Evolutionary conservation across 2,113 vertebrate species (phyloP), one percentile per base, ranked within the genome.

Genomic region (Zosterops hypoxanthus): DNA sequence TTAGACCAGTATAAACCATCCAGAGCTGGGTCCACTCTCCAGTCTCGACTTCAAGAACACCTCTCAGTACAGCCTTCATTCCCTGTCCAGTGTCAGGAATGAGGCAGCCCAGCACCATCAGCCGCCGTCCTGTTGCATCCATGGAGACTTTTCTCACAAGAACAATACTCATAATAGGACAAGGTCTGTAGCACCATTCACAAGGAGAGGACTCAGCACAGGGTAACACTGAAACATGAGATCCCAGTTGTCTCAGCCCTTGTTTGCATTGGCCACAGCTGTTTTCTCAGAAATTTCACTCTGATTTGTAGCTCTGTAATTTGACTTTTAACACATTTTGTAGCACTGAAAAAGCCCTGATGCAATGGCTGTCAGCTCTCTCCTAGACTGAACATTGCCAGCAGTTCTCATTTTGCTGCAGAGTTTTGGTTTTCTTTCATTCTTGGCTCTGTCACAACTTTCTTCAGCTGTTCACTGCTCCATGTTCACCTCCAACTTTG

Each of bases 121-220:
- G 25, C 23, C 0, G 0, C 56, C 4, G 0, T 73, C 39, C 23
- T 84, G 29, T 49, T 61, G 31, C 42, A 29, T 65, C 66, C 12
- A 1, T 20, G 29, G 36, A 66, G 49, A 69, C 20, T 88, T 94
- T 75, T 70, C 47, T 84, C 39, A 41, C 39, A 60, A 47, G 75
- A 82, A 25, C 50, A n/a, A 5, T 65, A 11, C 22, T 85, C 5
- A 0, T 9, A 28, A 44, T 0, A 4, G 39, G n/a, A 60, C 52
- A 26, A 8, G 42, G 53, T 60, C 36, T 85, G 50, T 47, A 82
- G 75, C 36, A 71, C 8, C 76, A 80, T 21, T 68, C 4, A 2
- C 31, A 33, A 34, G 55, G 76, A 80, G 42, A 69, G 50, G 53
- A 15, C 50, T 82, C 9, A 0, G 85, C 46, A 9, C 13, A 53